These are phyloP conservation scores for Vireo altiloquus DNA, from an alignment of 2,113 vertebrate species.

Conservation along the genomic window DNA sequence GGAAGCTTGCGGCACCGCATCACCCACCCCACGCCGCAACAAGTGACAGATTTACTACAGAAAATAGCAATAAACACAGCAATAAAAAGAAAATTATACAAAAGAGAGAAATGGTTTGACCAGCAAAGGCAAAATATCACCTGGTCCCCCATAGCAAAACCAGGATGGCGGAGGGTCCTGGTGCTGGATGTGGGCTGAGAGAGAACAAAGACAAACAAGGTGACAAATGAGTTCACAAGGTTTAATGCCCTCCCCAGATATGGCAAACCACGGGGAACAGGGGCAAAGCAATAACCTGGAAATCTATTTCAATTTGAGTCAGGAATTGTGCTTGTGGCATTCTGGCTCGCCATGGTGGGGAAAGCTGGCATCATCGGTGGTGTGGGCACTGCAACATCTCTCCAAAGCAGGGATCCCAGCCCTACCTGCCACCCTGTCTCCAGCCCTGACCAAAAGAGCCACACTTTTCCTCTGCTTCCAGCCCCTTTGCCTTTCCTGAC, in stretches of 20 bases:
- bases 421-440: neutral
- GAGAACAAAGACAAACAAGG: neutral
- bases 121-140: neutral
- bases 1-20: too few relatives aligned
- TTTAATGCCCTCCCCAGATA: neutral
- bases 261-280: neutral
- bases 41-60: neutral
- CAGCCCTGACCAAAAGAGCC: neutral
- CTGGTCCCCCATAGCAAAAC: neutral
- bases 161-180: neutral
- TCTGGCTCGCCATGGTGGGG: fast-evolving
- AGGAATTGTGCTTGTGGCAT: neutral
- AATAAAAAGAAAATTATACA: neutral
- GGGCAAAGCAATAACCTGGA: neutral
- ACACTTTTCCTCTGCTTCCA: neutral
- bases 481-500: neutral
- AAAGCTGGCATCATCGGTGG: fast-evolving
- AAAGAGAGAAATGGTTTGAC: neutral
- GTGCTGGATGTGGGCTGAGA: neutral
- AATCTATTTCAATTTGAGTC: neutral
- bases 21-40: too few relatives aligned
- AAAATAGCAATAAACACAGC: neutral
- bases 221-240: neutral
- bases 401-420: neutral
- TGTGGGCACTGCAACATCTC: neutral